Percentiles rank a stretch among this genome's conserved stretches.
phyloP scores from a whole-genome alignment of 2,888 invertebrate species.

The Callimorpha dominula region DNA sequence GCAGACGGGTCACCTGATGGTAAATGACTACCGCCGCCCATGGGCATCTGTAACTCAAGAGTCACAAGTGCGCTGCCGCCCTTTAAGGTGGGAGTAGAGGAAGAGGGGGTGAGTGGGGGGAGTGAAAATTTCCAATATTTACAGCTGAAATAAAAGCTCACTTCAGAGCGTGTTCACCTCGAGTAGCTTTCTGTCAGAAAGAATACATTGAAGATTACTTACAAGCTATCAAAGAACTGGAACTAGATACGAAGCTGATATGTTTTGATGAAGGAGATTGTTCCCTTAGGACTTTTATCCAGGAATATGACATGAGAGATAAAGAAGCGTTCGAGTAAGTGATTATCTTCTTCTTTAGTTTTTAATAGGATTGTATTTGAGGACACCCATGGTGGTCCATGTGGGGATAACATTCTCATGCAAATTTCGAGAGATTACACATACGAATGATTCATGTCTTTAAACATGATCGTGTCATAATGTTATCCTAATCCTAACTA shows the following conservation, averaged over 20 bases:
- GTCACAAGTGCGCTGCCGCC: no score
- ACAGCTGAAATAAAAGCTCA: constrained; percentile 69
- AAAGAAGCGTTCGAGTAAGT: constrained; percentile 62
- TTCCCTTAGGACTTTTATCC: constrained; percentile 61
- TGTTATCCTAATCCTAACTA: neutral
- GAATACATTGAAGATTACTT: constrained; percentile 54
- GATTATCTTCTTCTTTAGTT: no score
- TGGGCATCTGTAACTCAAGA: no score
- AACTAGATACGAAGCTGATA: constrained; percentile 59
- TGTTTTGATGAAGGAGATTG: constrained; percentile 64
- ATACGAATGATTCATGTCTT: no score
- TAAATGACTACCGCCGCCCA: no score
- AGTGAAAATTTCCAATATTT: constrained; percentile 42
- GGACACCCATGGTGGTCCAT: no score
- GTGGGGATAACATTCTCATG: no score
- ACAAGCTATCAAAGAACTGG: constrained; percentile 57
- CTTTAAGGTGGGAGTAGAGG: no score
- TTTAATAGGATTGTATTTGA: neutral
- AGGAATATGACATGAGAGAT: constrained; percentile 48
- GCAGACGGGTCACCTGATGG: no score
- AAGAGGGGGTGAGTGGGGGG: no score
- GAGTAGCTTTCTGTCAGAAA: constrained; percentile 69
- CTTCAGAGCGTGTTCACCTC: constrained; percentile 65
- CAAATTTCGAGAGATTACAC: no score
- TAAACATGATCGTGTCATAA: neutral